A percentile compares a stretch with the other conserved stretches of the same genome.
These are phyloP conservation scores for Diorhabda sublineata DNA, from an alignment of 1,140 invertebrate genomes.

Conservation along the genomic window DNA sequence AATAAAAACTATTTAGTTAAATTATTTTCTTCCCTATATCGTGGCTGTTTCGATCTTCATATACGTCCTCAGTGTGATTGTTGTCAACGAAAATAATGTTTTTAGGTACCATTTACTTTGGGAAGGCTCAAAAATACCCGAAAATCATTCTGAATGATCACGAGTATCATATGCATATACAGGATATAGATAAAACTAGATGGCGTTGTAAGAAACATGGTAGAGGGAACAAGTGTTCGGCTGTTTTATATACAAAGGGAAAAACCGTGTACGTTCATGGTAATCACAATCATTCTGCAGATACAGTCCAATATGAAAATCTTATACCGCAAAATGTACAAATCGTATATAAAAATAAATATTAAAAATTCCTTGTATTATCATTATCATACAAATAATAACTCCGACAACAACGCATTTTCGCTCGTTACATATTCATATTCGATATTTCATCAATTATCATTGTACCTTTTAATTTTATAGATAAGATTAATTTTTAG, in stretches of 20 bases:
- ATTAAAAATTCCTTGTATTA: no score
- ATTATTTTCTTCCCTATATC: no score
- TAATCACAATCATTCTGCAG: slow-evolving; percentile 26
- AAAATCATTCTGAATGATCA: slow-evolving; percentile 27
- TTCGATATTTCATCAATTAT: no score
- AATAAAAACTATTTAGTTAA: no score
- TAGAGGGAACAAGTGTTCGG: slow-evolving; percentile 25
- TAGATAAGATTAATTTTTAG: not conserved
- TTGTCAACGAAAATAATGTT: not conserved
- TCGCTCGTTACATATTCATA: no score
- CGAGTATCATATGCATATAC: slow-evolving; percentile 27
- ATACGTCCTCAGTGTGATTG: no score
- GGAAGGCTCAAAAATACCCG: slow-evolving; percentile 30
- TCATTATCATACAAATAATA: no score
- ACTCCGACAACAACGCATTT: no score
- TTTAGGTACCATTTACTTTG: slow-evolving; percentile 30
- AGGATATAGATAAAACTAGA: slow-evolving; percentile 26
- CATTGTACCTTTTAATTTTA: no score
- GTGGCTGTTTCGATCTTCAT: no score
- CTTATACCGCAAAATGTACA: no score
- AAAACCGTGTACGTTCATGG: slow-evolving; percentile 25
- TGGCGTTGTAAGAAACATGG: slow-evolving; percentile 29
- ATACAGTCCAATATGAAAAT: not conserved
- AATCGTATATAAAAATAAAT: no score
- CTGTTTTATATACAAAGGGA: slow-evolving; percentile 25